Percentiles rank a stretch among this genome's conserved stretches.
Evolutionary conservation across 2,888 invertebrate genomes (phyloP).

Genomic region (Diadegma fenestrale): DNA sequence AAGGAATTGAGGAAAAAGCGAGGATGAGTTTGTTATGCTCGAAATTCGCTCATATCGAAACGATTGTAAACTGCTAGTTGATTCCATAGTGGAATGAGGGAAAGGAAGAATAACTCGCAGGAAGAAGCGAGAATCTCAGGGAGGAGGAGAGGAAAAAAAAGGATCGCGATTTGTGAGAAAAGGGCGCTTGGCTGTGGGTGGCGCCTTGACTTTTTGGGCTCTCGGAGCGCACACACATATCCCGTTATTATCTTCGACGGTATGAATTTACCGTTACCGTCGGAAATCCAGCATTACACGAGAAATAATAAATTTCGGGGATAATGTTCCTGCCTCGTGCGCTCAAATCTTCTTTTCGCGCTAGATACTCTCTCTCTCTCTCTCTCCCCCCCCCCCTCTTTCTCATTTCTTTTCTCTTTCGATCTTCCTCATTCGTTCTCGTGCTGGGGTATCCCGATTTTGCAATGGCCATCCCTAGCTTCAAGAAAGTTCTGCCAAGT

Average conservation of each 20-base stretch:
- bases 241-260: slow-evolving; percentile 78
- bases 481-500: slow-evolving; percentile 83
- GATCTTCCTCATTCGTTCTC: slow-evolving; percentile 29
- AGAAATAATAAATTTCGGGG: slow-evolving; percentile 80
- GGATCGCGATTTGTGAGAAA: slow-evolving; percentile 54
- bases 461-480: slow-evolving; percentile 68
- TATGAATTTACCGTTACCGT: slow-evolving; percentile 77
- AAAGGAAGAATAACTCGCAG: slow-evolving; percentile 14
- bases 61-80: slow-evolving; percentile 53
- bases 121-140: slow-evolving; percentile 1
- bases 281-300: slow-evolving; percentile 74
- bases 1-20: slow-evolving; percentile 9
- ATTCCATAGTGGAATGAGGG: slow-evolving; percentile 33
- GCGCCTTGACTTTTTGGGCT: slow-evolving; percentile 68
- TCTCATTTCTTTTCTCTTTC: slow-evolving; percentile 1
- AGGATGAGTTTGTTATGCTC: slow-evolving; percentile 50
- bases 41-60: slow-evolving; percentile 30
- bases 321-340: slow-evolving; percentile 77
- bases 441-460: slow-evolving; percentile 33
- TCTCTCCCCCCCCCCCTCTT: slow-evolving; percentile 31
- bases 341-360: slow-evolving; percentile 58
- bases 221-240: slow-evolving; percentile 56
- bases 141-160: slow-evolving; percentile 23
- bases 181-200: slow-evolving; percentile 49
- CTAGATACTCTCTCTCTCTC: slow-evolving; percentile 36